Percentiles rank a stretch among this genome's conserved stretches.
Evolutionary conservation across 2,113 vertebrate genomes (phyloP).

Genomic region (Xiphophorus maculatus): DNA sequence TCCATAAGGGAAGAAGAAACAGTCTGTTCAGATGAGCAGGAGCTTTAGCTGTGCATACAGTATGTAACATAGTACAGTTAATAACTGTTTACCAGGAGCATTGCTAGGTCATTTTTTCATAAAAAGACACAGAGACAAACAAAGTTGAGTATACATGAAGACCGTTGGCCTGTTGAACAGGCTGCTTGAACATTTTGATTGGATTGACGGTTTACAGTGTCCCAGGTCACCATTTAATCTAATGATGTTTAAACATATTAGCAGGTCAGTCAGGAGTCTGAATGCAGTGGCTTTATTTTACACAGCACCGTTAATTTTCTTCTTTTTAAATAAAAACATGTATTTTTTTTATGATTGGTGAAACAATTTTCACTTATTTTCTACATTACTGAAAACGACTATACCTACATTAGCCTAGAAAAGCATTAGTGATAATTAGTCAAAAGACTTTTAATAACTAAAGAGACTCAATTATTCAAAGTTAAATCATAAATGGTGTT

Average conservation of each 20-base stretch:
- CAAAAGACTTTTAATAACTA: neutral
- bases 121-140: slow-evolving; percentile 76
- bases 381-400: neutral
- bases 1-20: slow-evolving; percentile 77
- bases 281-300: neutral
- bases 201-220: slow-evolving; percentile 41
- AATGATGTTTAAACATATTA: neutral
- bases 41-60: slow-evolving; percentile 76
- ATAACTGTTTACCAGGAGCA: slow-evolving; percentile 67
- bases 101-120: slow-evolving; percentile 69
- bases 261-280: neutral
- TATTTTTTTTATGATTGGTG: no score
- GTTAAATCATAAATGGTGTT: neutral
- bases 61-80: slow-evolving; percentile 74
- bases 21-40: slow-evolving; percentile 76
- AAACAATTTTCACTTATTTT: neutral
- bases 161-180: slow-evolving; percentile 49
- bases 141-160: slow-evolving; percentile 68
- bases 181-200: slow-evolving; percentile 52
- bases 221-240: slow-evolving; percentile 49
- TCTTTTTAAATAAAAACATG: no score
- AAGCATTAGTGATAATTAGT: neutral
- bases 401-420: neutral
- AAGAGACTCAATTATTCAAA: neutral
- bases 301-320: neutral